Conservation (phyloP, 2,888 invertebrate genomes). For the Achlya flavicornis region DNA sequence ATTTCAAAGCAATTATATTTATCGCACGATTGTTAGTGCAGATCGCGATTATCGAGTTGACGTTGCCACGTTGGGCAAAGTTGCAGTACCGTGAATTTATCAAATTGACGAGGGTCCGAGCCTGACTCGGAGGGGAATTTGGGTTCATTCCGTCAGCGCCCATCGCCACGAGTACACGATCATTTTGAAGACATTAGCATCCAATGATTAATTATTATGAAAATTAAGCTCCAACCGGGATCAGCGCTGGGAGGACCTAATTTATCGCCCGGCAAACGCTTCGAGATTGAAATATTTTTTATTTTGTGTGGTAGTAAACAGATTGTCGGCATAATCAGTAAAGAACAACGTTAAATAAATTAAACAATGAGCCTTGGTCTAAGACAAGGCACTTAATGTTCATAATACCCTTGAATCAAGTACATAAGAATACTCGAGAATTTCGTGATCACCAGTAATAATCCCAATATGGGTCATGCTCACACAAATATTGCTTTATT, state of each 20-base stretch:
- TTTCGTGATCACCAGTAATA: not conserved
- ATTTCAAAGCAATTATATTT: not conserved
- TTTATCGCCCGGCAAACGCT: conserved; percentile 29
- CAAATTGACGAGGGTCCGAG: conserved; percentile 53
- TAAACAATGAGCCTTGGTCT: conserved; percentile 14
- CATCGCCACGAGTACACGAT: conserved; percentile 29
- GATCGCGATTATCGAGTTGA: conserved; percentile 33
- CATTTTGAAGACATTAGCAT: conserved; percentile 43
- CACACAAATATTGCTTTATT: not conserved
- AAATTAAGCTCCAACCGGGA: conserved; percentile 31
- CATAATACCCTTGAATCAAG: conserved; percentile 20
- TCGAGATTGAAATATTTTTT: conserved; percentile 31
- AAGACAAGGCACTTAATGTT: conserved; percentile 27
- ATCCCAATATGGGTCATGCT: not conserved
- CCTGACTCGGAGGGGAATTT: conserved; percentile 17
- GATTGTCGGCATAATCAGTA: conserved; percentile 20
- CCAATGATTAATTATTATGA: conserved; percentile 51
- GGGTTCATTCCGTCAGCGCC: conserved; percentile 24
- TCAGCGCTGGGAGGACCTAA: conserved; percentile 23
- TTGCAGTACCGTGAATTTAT: conserved; percentile 46
- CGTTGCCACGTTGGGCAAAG: conserved; percentile 24
- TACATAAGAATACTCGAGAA: conserved; percentile 11
- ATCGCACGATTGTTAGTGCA: not conserved
- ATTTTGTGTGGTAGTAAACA: conserved; percentile 21
- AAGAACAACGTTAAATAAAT: conserved; percentile 30